These are phyloP conservation scores for Galeruca laticollis DNA, from an alignment of 2,888 invertebrate species.

Conservation along the genomic window DNA sequence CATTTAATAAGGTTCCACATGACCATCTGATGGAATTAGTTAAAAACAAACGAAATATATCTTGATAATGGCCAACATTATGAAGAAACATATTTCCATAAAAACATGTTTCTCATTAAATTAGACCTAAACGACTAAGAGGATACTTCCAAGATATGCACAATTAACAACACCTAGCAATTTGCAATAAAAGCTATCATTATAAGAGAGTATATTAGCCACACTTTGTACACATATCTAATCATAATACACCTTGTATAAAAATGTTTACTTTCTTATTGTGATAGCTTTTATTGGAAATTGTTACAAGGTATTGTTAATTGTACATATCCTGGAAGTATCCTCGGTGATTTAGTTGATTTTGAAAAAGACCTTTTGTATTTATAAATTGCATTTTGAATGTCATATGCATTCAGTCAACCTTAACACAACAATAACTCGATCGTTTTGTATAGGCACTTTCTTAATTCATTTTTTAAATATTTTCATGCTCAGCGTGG, in stretches of 20 bases:
- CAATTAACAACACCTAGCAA: too few species aligned
- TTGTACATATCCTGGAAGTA: conserved; percentile 30
- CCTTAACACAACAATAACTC: conserved; percentile 14
- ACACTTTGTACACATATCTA: neutral
- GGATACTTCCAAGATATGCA: too few species aligned
- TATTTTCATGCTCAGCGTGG: conserved; percentile 76
- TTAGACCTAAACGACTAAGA: too few species aligned
- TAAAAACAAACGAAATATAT: too few species aligned
- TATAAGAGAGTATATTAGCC: too few species aligned
- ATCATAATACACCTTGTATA: neutral
- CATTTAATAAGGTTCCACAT: too few species aligned
- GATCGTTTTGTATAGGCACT: conserved; percentile 14
- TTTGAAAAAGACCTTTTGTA: conserved; percentile 28
- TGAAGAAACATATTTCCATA: too few species aligned
- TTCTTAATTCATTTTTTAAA: conserved; percentile 54
- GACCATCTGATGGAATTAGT: too few species aligned
- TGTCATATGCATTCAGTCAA: conserved; percentile 5
- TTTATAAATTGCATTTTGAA: conserved; percentile 26
- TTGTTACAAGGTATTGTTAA: conserved; percentile 23
- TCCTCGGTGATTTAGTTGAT: conserved; percentile 22
- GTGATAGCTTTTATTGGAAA: neutral
- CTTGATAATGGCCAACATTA: too few species aligned
- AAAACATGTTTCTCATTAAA: too few species aligned
- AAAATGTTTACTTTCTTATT: neutral
- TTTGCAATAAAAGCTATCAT: too few species aligned